Percentiles rank a stretch among this genome's conserved stretches.
Conservation (phyloP, 2,113 vertebrate species). For the Heterocephalus glaber region DNA sequence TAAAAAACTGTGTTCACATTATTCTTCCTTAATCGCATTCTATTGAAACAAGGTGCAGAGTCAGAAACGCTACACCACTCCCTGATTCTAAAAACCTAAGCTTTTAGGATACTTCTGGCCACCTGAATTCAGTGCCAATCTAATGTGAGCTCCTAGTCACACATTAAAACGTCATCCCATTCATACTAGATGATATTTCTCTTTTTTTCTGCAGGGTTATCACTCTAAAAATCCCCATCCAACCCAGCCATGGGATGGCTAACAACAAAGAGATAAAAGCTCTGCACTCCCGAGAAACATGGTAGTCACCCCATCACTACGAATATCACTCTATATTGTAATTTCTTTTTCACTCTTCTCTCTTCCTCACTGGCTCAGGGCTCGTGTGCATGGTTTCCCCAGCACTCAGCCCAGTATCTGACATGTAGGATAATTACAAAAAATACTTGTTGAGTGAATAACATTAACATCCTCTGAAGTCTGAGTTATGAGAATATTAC, state of each 20-base stretch:
- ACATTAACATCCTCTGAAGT: background rate
- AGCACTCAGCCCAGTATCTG: background rate
- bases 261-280: background rate
- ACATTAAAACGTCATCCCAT: background rate
- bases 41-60: background rate
- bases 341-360: background rate
- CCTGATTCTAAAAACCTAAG: background rate
- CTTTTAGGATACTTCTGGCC: background rate
- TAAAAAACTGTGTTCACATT: background rate
- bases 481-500: background rate
- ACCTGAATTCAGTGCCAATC: background rate
- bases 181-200: background rate
- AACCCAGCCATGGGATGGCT: background rate
- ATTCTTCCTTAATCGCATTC: background rate
- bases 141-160: background rate
- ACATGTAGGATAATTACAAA: background rate
- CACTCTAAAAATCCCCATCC: background rate
- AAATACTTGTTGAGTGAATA: background rate
- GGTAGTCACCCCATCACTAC: background rate
- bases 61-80: background rate
- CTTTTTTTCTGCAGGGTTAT: background rate
- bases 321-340: accelerated
- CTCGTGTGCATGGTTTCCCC: accelerated
- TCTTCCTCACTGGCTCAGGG: background rate
- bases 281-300: background rate